phyloP scores from a whole-genome alignment of 1,140 invertebrate species.

The Lepidurus couesii region DNA sequence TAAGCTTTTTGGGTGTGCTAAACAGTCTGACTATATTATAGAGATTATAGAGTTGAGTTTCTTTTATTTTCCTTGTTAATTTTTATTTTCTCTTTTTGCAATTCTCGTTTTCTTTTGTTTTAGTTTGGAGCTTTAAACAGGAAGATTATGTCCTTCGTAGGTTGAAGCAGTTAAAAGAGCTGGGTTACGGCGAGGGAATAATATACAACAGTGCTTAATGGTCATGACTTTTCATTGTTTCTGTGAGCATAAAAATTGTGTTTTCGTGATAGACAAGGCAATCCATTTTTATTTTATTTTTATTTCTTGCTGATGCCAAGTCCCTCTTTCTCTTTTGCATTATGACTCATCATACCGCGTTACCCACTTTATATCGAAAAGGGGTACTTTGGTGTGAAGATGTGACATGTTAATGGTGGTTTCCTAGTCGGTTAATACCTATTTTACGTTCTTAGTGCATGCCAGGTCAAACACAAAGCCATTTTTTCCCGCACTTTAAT shows the following conservation, averaged over 20 bases:
- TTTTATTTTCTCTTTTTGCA: neutral
- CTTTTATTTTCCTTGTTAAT: neutral
- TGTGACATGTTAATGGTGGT: slow-evolving; percentile 5
- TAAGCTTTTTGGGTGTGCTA: neutral
- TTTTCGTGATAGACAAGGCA: slow-evolving; percentile 9
- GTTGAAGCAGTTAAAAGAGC: neutral
- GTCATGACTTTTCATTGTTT: neutral
- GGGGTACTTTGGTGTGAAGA: neutral
- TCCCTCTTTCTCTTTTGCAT: neutral
- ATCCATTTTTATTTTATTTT: neutral
- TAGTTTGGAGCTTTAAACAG: neutral
- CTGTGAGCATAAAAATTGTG: neutral
- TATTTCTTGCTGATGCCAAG: neutral
- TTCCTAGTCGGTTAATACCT: neutral
- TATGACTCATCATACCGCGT: neutral
- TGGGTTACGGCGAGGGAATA: neutral
- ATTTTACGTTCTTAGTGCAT: neutral
- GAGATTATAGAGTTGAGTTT: neutral
- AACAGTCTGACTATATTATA: neutral
- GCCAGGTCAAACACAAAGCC: slow-evolving; percentile 1
- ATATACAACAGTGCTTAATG: neutral
- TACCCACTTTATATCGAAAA: neutral
- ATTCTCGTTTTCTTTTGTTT: neutral
- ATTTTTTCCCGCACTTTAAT: slow-evolving; percentile 9
- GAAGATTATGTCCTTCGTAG: neutral